phyloP scores from a whole-genome alignment of 1,140 invertebrate species.

The Pseudomyrmex gracilis region DNA sequence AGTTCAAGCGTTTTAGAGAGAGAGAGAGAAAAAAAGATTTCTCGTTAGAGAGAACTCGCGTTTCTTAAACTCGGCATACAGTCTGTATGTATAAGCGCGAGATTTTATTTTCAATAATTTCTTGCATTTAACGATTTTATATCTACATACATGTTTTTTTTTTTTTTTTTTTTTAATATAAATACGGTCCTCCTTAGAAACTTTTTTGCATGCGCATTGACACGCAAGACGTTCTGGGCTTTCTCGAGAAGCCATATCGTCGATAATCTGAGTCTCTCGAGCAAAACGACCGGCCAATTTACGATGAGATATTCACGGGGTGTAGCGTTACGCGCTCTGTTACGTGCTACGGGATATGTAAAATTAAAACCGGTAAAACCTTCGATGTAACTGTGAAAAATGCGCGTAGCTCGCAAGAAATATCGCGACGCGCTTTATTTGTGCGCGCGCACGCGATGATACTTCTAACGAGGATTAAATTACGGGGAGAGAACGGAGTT shows the following conservation, averaged over 20 bases:
- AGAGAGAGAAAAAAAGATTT: too few species aligned
- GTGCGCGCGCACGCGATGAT: not conserved
- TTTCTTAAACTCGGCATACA: too few species aligned
- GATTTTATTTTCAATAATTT: too few species aligned
- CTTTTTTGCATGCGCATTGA: not conserved
- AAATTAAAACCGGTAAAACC: slow-evolving; percentile 31
- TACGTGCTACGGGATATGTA: not conserved
- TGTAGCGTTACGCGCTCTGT: not conserved
- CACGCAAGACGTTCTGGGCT: not conserved
- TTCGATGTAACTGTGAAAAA: slow-evolving; percentile 43
- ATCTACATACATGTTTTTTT: too few species aligned
- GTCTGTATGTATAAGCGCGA: too few species aligned
- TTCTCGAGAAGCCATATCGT: not conserved
- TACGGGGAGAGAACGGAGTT: slow-evolving; percentile 1
- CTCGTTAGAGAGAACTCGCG: too few species aligned
- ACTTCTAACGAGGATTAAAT: slow-evolving; percentile 19
- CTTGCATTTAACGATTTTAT: too few species aligned
- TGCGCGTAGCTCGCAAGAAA: slow-evolving; percentile 9
- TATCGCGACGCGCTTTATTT: slow-evolving; percentile 19
- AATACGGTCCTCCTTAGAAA: not conserved
- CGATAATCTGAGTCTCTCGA: slow-evolving; percentile 1
- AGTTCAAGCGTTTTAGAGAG: too few species aligned
- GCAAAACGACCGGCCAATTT: not conserved
- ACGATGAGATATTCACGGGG: slow-evolving; percentile 22
- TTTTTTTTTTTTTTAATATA: not conserved